Percentiles rank a stretch among this genome's conserved stretches.
These are phyloP conservation scores for Semibalanus balanoides DNA, from an alignment of 1,140 invertebrate genomes.

Conservation along the genomic window DNA sequence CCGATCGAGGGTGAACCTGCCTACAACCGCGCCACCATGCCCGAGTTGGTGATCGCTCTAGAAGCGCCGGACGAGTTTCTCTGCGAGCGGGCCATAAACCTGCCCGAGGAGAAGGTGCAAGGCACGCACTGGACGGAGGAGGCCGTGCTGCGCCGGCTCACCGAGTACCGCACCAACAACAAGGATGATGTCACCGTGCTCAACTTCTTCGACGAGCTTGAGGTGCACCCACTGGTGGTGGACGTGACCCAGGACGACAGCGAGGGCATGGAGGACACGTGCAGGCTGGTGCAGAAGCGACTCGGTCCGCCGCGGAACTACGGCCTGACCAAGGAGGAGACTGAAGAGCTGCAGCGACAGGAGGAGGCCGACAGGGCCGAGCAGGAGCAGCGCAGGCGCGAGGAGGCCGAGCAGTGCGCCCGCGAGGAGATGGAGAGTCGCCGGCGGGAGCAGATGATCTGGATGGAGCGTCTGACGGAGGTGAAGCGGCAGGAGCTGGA, in stretches of 20 bases:
- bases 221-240: neutral
- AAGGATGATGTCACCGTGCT: neutral
- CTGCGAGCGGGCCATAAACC: neutral
- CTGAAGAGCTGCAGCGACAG: neutral
- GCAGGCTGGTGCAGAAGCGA: neutral
- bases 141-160: neutral
- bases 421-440: neutral
- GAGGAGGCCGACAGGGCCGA: neutral
- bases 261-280: neutral
- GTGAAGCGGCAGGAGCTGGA: neutral
- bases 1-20: neutral
- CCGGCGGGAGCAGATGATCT: neutral
- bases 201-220: conserved; percentile 1
- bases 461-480: neutral
- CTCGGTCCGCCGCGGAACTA: neutral
- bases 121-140: neutral
- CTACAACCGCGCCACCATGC: neutral
- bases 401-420: neutral
- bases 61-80: neutral
- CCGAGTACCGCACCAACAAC: neutral
- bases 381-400: neutral
- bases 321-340: neutral
- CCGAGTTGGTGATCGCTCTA: neutral
- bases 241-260: neutral
- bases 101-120: neutral